Conservation (phyloP, 2,797 vertebrate species). For the Lacerta bilineata region DNA sequence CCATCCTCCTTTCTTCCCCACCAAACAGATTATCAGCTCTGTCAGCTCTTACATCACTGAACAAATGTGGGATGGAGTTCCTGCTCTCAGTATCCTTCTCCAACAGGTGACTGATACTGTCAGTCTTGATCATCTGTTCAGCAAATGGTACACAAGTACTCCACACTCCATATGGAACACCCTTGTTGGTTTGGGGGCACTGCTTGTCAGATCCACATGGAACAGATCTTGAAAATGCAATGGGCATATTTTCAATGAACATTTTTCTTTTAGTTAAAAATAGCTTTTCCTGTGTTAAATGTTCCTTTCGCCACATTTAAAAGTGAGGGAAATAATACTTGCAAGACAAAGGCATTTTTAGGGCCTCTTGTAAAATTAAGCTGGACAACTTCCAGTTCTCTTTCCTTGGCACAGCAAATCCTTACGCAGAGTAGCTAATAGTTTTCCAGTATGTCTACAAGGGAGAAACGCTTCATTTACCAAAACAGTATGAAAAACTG, state of each 20-base stretch:
- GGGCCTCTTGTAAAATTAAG: conserved; percentile 30
- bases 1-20: not conserved
- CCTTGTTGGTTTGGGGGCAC: not conserved
- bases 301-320: not conserved
- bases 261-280: conserved; percentile 8
- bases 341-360: conserved; percentile 18
- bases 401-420: conserved; percentile 47
- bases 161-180: not conserved
- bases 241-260: not conserved
- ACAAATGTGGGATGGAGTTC: conserved; percentile 1
- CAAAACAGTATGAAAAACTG: conserved; percentile 50
- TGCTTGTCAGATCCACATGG: not conserved
- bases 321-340: not conserved
- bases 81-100: not conserved
- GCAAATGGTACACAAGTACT: not conserved
- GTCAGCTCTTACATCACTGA: conserved; percentile 3
- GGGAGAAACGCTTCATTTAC: conserved; percentile 53
- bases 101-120: not conserved
- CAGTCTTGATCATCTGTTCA: not conserved
- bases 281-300: not conserved
- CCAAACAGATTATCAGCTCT: conserved; percentile 5
- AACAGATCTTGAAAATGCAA: not conserved
- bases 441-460: conserved; percentile 44
- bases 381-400: conserved; percentile 33
- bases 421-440: conserved; percentile 45